Percentiles rank a stretch among this genome's conserved stretches.
phyloP scores from a whole-genome alignment of 2,888 invertebrate genomes.

The Helobdella robusta region DNA sequence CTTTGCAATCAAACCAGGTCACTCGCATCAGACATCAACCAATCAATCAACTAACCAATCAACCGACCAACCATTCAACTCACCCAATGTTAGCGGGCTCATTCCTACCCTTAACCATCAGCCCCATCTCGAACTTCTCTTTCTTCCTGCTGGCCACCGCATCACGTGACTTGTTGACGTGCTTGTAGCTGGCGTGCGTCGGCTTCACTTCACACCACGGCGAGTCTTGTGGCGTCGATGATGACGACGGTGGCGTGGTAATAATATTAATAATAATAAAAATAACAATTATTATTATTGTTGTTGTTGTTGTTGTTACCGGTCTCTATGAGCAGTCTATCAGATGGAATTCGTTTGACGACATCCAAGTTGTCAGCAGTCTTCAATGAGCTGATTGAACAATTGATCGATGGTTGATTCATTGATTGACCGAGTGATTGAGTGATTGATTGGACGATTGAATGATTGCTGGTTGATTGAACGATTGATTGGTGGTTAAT shows the following conservation, averaged over 20 bases:
- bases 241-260: too few relatives aligned
- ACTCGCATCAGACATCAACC: too few relatives aligned
- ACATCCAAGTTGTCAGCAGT: constrained; percentile 73
- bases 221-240: too few relatives aligned
- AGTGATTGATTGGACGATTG: too few relatives aligned
- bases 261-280: too few relatives aligned
- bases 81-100: constrained; percentile 83
- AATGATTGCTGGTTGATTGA: background rate
- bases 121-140: constrained; percentile 69
- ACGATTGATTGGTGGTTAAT: background rate
- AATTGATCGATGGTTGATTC: constrained; percentile 14
- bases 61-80: too few relatives aligned
- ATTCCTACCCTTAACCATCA: constrained; percentile 76
- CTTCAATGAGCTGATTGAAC: constrained; percentile 66
- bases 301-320: constrained; percentile 40
- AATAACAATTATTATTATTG: too few relatives aligned
- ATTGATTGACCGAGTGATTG: background rate
- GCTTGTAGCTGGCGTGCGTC: constrained; percentile 67
- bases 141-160: constrained; percentile 69
- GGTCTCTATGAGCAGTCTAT: constrained; percentile 79
- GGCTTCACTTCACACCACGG: constrained; percentile 62
- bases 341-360: constrained; percentile 66
- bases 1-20: too few relatives aligned
- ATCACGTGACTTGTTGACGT: constrained; percentile 66
- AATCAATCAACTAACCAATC: too few relatives aligned